Percentiles rank a stretch among this genome's conserved stretches.
Evolutionary conservation across 1,140 invertebrate genomes (phyloP).

Genomic region (Sycophila sp.): DNA sequence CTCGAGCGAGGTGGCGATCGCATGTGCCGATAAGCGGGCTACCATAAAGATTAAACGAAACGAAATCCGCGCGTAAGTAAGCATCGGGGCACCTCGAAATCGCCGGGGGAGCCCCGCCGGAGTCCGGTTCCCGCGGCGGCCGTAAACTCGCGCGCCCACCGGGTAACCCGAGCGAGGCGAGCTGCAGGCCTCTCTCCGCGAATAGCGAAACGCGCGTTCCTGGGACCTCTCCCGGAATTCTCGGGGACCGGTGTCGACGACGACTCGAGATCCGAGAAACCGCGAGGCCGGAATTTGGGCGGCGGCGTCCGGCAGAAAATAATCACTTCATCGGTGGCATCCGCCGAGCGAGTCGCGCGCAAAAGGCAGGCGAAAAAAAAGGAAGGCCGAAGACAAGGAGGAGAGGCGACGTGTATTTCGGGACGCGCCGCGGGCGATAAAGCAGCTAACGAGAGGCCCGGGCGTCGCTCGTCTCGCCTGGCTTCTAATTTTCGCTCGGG

Average conservation of each 20-base stretch:
- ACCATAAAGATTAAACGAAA: no score
- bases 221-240: background rate
- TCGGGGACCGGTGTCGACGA: no score
- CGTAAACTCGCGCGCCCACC: background rate
- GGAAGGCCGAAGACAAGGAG: no score
- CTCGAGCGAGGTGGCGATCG: no score
- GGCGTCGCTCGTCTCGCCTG: background rate
- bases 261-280: background rate
- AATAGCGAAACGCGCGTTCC: background rate
- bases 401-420: no score
- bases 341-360: background rate
- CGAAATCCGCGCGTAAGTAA: no score
- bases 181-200: no score
- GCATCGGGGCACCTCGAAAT: no score
- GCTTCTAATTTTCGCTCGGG: conserved; percentile 26
- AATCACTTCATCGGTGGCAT: conserved; percentile 41
- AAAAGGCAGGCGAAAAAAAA: background rate
- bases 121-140: background rate
- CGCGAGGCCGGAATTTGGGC: background rate
- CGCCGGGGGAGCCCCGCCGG: no score
- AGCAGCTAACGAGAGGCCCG: background rate
- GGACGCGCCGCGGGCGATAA: background rate
- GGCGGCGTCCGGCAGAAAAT: conserved; percentile 13
- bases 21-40: no score
- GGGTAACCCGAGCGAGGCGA: background rate